Conservation (phyloP, 2,888 invertebrate species). For the Eupithecia abbreviata region DNA sequence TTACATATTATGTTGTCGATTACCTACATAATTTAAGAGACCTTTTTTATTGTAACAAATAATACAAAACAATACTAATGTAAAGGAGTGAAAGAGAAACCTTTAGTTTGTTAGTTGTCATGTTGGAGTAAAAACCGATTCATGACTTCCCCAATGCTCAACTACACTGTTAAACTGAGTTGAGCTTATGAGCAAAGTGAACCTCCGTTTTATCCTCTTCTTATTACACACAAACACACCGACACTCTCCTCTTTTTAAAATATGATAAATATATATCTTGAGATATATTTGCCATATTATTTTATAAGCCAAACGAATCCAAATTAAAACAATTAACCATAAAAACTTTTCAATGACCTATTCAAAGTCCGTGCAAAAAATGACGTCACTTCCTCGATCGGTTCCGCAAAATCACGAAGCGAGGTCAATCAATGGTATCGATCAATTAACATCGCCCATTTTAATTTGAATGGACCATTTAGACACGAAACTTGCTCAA, state of each 20-base stretch:
- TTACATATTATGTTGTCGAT: too few species aligned
- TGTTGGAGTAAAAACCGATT: too few species aligned
- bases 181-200: too few species aligned
- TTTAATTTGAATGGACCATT: constrained; percentile 21
- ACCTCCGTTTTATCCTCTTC: neutral
- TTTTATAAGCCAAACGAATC: neutral
- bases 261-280: neutral
- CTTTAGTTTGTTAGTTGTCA: too few species aligned
- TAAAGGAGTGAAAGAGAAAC: too few species aligned
- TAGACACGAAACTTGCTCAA: constrained; percentile 17
- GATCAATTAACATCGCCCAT: constrained; percentile 24
- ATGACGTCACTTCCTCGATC: constrained; percentile 32
- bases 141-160: too few species aligned
- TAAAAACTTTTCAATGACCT: constrained; percentile 4
- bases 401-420: constrained; percentile 27
- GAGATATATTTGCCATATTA: neutral
- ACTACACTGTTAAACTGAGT: too few species aligned
- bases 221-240: neutral
- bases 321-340: neutral
- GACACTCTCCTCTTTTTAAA: neutral
- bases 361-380: constrained; percentile 6
- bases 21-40: neutral
- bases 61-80: too few species aligned
- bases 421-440: constrained; percentile 29
- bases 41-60: too few species aligned